These are phyloP conservation scores for Dermatemys mawii DNA, from an alignment of 2,113 vertebrate genomes.

Conservation along the genomic window DNA sequence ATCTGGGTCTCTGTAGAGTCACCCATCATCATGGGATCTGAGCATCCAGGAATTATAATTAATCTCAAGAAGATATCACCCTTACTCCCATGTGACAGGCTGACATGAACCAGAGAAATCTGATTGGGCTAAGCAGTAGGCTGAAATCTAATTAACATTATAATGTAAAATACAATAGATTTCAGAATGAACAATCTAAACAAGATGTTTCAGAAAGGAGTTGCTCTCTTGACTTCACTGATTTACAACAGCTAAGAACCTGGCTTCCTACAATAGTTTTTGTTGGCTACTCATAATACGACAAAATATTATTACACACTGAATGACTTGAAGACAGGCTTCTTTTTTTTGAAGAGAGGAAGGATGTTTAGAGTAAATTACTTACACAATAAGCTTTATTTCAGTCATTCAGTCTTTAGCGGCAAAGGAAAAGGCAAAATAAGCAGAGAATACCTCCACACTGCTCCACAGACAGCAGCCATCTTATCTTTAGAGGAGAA, in stretches of 20 bases:
- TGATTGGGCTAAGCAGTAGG: not conserved
- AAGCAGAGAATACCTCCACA: not conserved
- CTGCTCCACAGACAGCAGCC: not conserved
- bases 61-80: not conserved
- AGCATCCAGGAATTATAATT: not conserved
- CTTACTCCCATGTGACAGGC: not conserved
- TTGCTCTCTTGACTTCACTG: constrained; percentile 41
- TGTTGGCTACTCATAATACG: not conserved
- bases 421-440: constrained; percentile 26
- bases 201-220: constrained; percentile 38
- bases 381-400: constrained; percentile 46
- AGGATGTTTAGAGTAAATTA: not conserved
- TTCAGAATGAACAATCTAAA: constrained; percentile 45
- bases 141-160: not conserved
- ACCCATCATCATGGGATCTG: not conserved
- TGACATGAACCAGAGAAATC: not conserved
- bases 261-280: constrained; percentile 17
- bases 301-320: constrained; percentile 11
- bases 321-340: not conserved
- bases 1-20: constrained; percentile 6
- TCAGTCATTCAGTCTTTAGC: constrained; percentile 19
- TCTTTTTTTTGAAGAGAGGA: not conserved
- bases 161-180: constrained; percentile 10
- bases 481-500: not conserved
- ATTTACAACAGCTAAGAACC: constrained; percentile 41